Conservation (phyloP, 2,113 vertebrate species). For the Ptychochromis oligacanthus region DNA sequence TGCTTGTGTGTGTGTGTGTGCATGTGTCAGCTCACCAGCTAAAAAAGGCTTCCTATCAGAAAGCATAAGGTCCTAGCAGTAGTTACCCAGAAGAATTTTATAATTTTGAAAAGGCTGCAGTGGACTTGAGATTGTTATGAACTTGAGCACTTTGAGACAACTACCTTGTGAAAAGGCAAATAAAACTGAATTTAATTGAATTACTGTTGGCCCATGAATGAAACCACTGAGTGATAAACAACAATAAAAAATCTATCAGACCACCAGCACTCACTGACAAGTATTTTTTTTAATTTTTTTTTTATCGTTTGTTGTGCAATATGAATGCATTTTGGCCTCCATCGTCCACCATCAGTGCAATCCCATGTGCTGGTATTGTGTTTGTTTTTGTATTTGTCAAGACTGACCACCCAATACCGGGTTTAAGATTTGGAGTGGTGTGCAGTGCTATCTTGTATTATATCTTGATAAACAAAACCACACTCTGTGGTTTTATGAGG, state of each 20-base stretch:
- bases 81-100: background rate
- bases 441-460: background rate
- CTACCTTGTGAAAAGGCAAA: background rate
- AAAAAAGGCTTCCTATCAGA: constrained; percentile 12
- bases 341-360: background rate
- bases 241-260: background rate
- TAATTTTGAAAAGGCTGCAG: background rate
- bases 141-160: background rate
- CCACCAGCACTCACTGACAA: background rate
- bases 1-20: constrained; percentile 18
- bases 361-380: background rate
- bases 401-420: background rate
- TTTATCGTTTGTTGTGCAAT: rapidly evolving
- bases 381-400: background rate
- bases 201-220: background rate
- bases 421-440: background rate
- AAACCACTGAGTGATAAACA: background rate
- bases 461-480: background rate
- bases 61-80: background rate
- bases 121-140: background rate
- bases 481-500: background rate
- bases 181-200: background rate
- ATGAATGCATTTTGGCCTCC: background rate
- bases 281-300: background rate
- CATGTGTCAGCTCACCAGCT: background rate